These are phyloP conservation scores for Melinopterus prodromus DNA, from an alignment of 2,888 invertebrate genomes.

Conservation along the genomic window DNA sequence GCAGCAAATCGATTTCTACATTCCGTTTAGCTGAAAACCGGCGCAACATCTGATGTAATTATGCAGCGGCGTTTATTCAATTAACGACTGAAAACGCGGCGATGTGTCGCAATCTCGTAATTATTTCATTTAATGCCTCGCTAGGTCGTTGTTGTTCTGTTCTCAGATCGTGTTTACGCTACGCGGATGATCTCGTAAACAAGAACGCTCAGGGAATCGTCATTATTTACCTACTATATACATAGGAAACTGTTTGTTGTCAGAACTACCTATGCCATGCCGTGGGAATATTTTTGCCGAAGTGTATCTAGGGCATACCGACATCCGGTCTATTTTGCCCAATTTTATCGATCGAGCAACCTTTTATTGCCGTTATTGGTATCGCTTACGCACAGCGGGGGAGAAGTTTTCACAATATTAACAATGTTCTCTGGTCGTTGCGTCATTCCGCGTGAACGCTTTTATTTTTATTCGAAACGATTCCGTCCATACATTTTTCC, in stretches of 20 bases:
- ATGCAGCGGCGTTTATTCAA: neutral
- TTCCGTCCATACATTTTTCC: neutral
- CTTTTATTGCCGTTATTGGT: neutral
- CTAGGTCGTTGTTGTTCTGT: neutral
- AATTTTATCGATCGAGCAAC: neutral
- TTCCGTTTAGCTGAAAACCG: slow-evolving; percentile 4
- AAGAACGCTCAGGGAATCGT: too few species aligned
- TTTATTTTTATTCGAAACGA: neutral
- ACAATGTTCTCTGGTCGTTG: neutral
- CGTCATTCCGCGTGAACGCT: neutral
- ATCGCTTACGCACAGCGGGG: neutral
- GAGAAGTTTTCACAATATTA: neutral
- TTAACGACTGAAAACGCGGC: neutral
- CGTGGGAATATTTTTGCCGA: neutral
- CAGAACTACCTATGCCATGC: neutral
- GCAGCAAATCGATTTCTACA: neutral
- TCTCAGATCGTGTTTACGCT: neutral
- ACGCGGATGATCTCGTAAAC: neutral
- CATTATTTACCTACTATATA: too few species aligned
- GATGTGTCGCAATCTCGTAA: neutral
- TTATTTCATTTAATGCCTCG: neutral
- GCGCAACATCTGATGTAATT: slow-evolving; percentile 4
- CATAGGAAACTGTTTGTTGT: too few species aligned
- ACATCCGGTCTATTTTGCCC: neutral
- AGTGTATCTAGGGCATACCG: neutral